Evolutionary conservation across 1,140 invertebrate genomes (phyloP), one percentile per base, ranked within the genome.

Genomic region (Megalopta genalis): DNA sequence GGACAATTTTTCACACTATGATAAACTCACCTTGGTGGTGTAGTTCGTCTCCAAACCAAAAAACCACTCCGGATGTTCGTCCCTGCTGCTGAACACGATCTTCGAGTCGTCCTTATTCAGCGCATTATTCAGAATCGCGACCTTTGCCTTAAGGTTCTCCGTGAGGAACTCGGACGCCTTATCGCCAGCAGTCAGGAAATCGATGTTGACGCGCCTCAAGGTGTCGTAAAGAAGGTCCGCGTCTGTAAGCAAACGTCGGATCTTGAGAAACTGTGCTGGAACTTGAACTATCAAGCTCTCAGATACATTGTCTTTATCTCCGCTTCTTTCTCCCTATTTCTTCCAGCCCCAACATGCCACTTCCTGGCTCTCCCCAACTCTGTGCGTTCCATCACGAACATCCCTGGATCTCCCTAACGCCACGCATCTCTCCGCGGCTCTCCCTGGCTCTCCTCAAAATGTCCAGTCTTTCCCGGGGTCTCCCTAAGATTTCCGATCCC

Each of bases 41-140:
- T 94, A 93, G 77, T 93, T 94, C 64, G 95, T 94, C 74, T 96
- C 95, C 69, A 96, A 93, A 73, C 95, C 95, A 91, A 94, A 91
- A 90, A 97, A 97, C 96, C 96, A 97, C 76, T 95, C 95, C 5
- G 95, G 93, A 91, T 97, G 95, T 72, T 96, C 94, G 23, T 90
- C 90, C 78, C 94, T 94, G 5, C 92, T 91, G 84, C 95, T 96
- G 25, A 94, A 88, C 77, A 91, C 83, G 0, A 94, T 94, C 49
- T 93, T 94, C 4, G 93, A 92, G 62, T 94, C 92, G 86, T 95
- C 93, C 23, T 90, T 88, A 81, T 90, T 94, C 82, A 93, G 92
- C 84, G 89, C 93, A 89, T 68, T 94, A 83, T 91, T 89, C 42
- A 93, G 87, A 42, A 89, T 81, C 1, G 89, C 90, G 70, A 96